Conservation (phyloP, 2,113 vertebrate genomes). For the Laticauda colubrina region DNA sequence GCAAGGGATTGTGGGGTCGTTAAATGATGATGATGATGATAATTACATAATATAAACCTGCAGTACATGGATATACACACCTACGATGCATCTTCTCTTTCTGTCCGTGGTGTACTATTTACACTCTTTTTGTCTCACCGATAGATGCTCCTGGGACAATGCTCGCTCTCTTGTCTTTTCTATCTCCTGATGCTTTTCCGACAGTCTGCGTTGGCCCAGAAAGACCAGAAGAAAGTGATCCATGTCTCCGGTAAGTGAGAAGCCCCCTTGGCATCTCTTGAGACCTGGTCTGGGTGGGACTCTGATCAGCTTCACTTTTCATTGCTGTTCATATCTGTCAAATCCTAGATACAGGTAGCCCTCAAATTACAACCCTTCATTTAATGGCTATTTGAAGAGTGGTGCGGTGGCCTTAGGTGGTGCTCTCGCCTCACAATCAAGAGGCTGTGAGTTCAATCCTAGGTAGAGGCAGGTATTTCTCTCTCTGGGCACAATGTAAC, state of each 20-base stretch:
- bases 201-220: conserved; percentile 47
- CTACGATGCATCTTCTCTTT: neutral
- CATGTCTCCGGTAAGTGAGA: conserved; percentile 85
- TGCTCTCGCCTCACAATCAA: too few species aligned
- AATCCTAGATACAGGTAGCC: neutral
- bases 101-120: neutral
- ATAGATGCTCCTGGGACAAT: conserved; percentile 24
- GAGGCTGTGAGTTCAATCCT: too few species aligned
- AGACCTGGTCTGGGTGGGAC: neutral
- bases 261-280: rapidly evolving
- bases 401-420: too few species aligned
- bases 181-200: conserved; percentile 47
- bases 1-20: too few species aligned
- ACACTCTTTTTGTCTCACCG: neutral
- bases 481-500: too few species aligned
- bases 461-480: too few species aligned
- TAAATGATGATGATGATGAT: too few species aligned
- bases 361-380: too few species aligned
- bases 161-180: neutral
- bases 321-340: neutral
- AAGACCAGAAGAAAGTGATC: conserved; percentile 84
- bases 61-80: neutral
- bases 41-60: neutral
- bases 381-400: too few species aligned
- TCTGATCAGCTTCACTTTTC: neutral